Evolutionary conservation across 1,140 invertebrate genomes (phyloP).

Genomic region (Druon quercuslanigerum): DNA sequence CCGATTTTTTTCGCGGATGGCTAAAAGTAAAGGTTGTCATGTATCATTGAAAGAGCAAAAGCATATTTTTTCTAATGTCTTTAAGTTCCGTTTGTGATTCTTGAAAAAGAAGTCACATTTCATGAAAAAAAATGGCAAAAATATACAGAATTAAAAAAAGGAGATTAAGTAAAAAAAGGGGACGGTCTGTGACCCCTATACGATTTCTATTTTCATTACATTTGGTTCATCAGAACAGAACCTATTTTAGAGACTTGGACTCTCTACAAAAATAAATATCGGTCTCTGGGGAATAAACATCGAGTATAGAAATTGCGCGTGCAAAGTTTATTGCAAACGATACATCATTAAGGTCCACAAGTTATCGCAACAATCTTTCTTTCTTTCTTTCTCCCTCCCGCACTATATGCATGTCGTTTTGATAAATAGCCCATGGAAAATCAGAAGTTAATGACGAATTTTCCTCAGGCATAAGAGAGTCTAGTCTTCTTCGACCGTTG

Average conservation of each 20-base stretch:
- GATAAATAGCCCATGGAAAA: constrained; percentile 46
- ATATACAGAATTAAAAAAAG: too few species aligned
- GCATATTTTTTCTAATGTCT: too few species aligned
- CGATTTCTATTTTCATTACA: constrained; percentile 25
- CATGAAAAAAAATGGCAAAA: too few species aligned
- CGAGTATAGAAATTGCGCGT: neutral
- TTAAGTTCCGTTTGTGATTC: too few species aligned
- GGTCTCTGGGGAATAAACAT: neutral
- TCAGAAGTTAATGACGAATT: constrained; percentile 53
- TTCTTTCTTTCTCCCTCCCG: constrained; percentile 8
- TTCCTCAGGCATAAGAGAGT: constrained; percentile 39
- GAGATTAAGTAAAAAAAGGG: too few species aligned
- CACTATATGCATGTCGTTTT: constrained; percentile 41
- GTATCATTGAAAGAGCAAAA: too few species aligned
- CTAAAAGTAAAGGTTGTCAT: too few species aligned
- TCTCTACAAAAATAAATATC: constrained; percentile 12
- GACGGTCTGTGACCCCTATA: too few species aligned
- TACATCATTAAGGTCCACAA: constrained; percentile 1
- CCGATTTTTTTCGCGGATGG: too few species aligned
- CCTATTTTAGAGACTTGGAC: constrained; percentile 12
- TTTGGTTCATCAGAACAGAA: neutral
- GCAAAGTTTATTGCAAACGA: constrained; percentile 14
- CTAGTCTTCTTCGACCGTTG: neutral
- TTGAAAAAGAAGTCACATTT: too few species aligned
- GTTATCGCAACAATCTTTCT: constrained; percentile 14